phyloP scores from a whole-genome alignment of 2,888 invertebrate genomes.

The Anoplius nigerrimus region DNA sequence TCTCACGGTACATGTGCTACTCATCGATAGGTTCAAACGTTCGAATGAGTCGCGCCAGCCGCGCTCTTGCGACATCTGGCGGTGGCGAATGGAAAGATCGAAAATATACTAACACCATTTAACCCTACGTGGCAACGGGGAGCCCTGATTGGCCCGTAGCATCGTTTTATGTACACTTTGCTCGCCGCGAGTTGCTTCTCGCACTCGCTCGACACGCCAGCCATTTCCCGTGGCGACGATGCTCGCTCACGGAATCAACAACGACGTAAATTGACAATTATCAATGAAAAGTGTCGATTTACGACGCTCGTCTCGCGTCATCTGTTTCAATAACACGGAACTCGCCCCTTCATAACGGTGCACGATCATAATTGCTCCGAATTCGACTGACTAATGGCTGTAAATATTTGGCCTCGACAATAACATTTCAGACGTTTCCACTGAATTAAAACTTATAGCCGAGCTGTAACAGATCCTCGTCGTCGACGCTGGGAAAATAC shows the following conservation, averaged over 20 bases:
- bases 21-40: conserved; percentile 22
- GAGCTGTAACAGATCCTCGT: no score
- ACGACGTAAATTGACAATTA: conserved; percentile 66
- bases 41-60: conserved; percentile 38
- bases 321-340: conserved; percentile 31
- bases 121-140: conserved; percentile 18
- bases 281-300: conserved; percentile 64
- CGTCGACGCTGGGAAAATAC: no score
- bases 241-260: conserved; percentile 47
- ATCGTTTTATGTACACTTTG: conserved; percentile 52
- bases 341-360: no score
- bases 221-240: conserved; percentile 50
- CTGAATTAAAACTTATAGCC: no score
- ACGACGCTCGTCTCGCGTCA: conserved; percentile 48
- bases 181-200: conserved; percentile 54
- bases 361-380: no score
- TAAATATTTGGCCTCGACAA: no score
- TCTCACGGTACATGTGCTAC: not conserved
- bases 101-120: conserved; percentile 20
- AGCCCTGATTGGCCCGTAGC: conserved; percentile 49
- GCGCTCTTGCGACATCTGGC: conserved; percentile 35
- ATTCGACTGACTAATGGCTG: no score
- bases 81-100: conserved; percentile 30
- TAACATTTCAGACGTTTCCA: no score
- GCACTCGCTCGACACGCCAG: conserved; percentile 32